Evolutionary conservation across 2,113 vertebrate genomes (phyloP), one percentile per base, ranked within the genome.

Genomic region (Malurus cyaneus): DNA sequence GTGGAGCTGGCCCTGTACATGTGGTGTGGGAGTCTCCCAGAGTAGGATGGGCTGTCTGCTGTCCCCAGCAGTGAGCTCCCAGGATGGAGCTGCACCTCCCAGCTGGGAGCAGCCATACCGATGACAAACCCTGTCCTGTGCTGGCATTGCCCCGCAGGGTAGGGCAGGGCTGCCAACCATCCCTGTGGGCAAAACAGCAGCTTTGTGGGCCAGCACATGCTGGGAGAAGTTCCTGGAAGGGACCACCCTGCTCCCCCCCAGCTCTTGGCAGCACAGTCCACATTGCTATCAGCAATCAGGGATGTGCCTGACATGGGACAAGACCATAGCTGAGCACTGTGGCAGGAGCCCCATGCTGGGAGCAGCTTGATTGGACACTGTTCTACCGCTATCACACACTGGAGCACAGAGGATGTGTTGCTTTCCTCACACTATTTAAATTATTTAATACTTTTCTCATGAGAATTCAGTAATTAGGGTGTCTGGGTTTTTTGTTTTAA

Each of bases 371-470:
- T 76, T 23, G 1, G 67, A 78, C 60, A 39, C 78, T 82, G 39
- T 90, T 88, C 41, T 83, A 54, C 54, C 0, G 24, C 85, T 72
- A 6, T 86, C 81, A 84, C 88, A 93, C 96, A 96, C 96, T 96
- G 96, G 96, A 97, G 90, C 83, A 94, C 44, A 77, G 88, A 91
- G 89, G 92, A 89, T 65, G 70, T 44, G 5, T 79, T 28, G 60
- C 84, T 92, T 91, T 67, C 83, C 86, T 92, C 91, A 65, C 28
- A 44, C 94, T 97, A 92, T 97, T 98, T 98, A 98, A 98, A 83
- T 97, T 97, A 98, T 98, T 96, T 94, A 96, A 96, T 78, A 88
- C 80, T 76, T 95, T 86, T 61, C 83, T 92, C 32, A 2, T 59
- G 46, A 89, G 81, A 82, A 84, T 89, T 76, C 60, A 80, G 56